Conservation (phyloP, 2,797 vertebrate species). For the Sarcophilus harrisii region DNA sequence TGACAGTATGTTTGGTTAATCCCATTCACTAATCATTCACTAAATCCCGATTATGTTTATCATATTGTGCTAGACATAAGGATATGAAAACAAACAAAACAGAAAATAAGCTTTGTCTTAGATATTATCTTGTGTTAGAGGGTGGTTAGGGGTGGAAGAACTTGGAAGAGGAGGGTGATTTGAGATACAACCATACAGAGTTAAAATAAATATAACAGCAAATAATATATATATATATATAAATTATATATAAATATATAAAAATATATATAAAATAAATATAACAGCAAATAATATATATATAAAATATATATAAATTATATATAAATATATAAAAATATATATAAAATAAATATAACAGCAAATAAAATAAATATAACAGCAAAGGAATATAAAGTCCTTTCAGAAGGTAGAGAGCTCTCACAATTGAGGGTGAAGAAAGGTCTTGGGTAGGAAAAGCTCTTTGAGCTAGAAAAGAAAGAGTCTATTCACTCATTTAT, state of each 20-base stretch:
- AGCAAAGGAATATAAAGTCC: neutral
- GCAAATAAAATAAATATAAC: neutral
- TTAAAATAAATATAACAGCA: neutral
- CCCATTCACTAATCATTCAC: neutral
- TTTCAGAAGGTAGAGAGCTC: neutral
- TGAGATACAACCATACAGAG: neutral
- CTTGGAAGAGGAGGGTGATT: neutral
- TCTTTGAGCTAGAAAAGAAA: neutral
- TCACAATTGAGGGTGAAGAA: neutral
- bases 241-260: too few species aligned
- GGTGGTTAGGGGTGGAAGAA: too few species aligned
- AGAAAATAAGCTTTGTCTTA: neutral
- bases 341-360: neutral
- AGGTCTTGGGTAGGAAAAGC: too few species aligned
- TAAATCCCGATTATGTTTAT: neutral
- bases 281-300: too few species aligned
- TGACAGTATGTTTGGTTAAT: neutral
- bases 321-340: too few species aligned
- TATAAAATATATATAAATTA: too few species aligned
- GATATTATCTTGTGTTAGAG: too few species aligned
- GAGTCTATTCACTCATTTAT: neutral
- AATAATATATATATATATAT: too few species aligned
- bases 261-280: too few species aligned
- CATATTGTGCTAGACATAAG: neutral
- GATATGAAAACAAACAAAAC: neutral